Evolutionary conservation across 2,888 invertebrate species (phyloP).

Genomic region (Leucoma salicis): DNA sequence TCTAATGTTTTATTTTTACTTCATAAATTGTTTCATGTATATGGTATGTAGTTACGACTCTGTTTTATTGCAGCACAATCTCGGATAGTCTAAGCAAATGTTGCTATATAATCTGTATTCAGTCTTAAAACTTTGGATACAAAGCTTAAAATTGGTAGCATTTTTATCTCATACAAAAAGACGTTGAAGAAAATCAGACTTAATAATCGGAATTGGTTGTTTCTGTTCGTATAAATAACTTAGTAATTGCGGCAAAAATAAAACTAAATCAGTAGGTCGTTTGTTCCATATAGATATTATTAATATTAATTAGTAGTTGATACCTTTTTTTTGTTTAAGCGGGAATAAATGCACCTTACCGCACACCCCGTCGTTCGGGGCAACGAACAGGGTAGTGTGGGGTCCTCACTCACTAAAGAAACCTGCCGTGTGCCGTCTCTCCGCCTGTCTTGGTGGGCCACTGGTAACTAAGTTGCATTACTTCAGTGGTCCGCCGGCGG

Average conservation of each 20-base stretch:
- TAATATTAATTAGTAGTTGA: no score
- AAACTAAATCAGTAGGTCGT: no score
- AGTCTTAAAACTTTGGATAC: conserved; percentile 12
- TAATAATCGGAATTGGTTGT: background rate
- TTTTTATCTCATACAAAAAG: background rate
- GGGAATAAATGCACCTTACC: no score
- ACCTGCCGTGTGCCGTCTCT: no score
- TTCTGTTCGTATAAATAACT: background rate
- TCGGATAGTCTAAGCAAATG: conserved; percentile 11
- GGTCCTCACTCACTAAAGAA: no score
- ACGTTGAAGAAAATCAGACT: conserved; percentile 2
- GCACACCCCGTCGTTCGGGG: no score
- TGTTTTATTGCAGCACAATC: conserved; percentile 19
- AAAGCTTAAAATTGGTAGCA: conserved; percentile 12
- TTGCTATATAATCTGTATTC: conserved; percentile 15
- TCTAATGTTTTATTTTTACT: conserved; percentile 18
- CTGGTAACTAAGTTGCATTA: no score
- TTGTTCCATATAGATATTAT: no score
- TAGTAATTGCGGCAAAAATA: background rate
- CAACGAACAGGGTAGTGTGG: no score
- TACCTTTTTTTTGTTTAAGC: no score
- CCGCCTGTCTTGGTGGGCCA: no score
- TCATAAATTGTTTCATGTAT: conserved; percentile 13
- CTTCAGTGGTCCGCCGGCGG: no score
- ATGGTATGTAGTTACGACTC: conserved; percentile 15